Evolutionary conservation across 2,797 vertebrate species (phyloP).

Genomic region (Sebastes iracundus): DNA sequence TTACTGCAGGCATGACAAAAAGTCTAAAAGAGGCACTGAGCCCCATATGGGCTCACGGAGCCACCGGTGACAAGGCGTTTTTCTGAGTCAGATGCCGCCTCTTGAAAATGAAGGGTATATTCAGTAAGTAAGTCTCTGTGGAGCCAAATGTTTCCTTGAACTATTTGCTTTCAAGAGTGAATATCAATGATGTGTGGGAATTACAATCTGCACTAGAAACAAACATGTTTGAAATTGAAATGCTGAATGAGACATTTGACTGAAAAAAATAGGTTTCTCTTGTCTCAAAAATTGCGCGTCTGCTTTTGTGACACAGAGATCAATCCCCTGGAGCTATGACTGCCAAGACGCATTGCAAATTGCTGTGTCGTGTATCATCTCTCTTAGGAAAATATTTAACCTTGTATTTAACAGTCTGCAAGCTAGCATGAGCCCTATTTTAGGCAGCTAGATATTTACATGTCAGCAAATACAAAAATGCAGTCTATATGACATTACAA

Average conservation of each 20-base stretch:
- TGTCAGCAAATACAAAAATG: not conserved
- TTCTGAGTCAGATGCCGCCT: constrained; percentile 35
- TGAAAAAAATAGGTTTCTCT: constrained; percentile 1
- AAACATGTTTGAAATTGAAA: constrained; percentile 77
- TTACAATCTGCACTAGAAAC: constrained; percentile 62
- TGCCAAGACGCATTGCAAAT: constrained; percentile 22
- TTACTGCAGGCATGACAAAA: constrained; percentile 64
- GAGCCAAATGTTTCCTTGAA: constrained; percentile 68
- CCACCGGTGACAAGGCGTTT: constrained; percentile 30
- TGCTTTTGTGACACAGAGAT: constrained; percentile 20
- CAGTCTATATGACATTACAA: too few relatives aligned
- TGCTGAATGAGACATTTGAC: constrained; percentile 48
- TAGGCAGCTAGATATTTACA: not conserved
- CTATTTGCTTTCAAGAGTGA: constrained; percentile 77
- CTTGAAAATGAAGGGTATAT: constrained; percentile 52
- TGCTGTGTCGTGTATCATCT: not conserved
- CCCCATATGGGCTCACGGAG: constrained; percentile 31
- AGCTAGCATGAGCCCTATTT: not conserved
- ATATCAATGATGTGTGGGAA: constrained; percentile 79
- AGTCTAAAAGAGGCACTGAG: constrained; percentile 35
- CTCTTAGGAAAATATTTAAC: constrained; percentile 8
- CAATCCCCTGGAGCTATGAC: constrained; percentile 1
- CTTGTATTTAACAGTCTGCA: constrained; percentile 4
- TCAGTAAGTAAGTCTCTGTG: constrained; percentile 61
- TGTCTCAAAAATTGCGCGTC: not conserved